Percentiles rank a stretch among this genome's conserved stretches.
These are phyloP conservation scores for Aplysina aerophoba DNA, from an alignment of 37 sponge, comb jelly and placozoan species.

Conservation along the genomic window DNA sequence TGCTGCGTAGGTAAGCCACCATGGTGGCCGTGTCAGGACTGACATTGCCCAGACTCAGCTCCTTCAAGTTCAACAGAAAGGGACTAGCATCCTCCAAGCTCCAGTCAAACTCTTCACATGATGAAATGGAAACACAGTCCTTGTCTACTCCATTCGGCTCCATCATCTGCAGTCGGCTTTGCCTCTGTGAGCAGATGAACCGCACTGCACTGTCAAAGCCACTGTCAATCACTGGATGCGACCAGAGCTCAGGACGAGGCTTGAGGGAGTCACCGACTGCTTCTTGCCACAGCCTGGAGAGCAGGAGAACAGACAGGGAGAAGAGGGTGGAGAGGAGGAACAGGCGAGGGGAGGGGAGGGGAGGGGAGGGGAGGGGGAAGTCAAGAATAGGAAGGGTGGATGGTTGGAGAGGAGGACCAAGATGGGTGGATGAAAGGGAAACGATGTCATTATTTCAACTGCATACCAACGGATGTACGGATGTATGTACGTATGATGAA, in stretches of 20 bases:
- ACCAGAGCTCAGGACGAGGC: slow-evolving; percentile 29
- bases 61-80: slow-evolving; percentile 14
- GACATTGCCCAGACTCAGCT: slow-evolving; percentile 26
- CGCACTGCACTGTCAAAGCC: neutral
- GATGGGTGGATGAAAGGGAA: too few species aligned
- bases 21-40: slow-evolving; percentile 14
- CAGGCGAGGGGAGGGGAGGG: too few species aligned
- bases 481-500: too few species aligned
- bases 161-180: neutral
- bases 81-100: slow-evolving; percentile 1
- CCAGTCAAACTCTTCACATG: slow-evolving; percentile 39
- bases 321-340: too few species aligned
- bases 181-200: neutral
- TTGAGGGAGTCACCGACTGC: neutral
- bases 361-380: too few species aligned
- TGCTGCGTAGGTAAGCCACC: slow-evolving; percentile 12
- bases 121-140: neutral
- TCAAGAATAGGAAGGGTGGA: too few species aligned
- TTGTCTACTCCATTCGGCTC: neutral
- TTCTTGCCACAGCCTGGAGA: slow-evolving; percentile 10
- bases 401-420: too few species aligned
- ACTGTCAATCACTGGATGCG: neutral
- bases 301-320: too few species aligned
- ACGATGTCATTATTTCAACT: too few species aligned
- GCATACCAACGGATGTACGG: too few species aligned